phyloP scores from a whole-genome alignment of 2,113 vertebrate genomes.

The Neoarius graeffei region DNA sequence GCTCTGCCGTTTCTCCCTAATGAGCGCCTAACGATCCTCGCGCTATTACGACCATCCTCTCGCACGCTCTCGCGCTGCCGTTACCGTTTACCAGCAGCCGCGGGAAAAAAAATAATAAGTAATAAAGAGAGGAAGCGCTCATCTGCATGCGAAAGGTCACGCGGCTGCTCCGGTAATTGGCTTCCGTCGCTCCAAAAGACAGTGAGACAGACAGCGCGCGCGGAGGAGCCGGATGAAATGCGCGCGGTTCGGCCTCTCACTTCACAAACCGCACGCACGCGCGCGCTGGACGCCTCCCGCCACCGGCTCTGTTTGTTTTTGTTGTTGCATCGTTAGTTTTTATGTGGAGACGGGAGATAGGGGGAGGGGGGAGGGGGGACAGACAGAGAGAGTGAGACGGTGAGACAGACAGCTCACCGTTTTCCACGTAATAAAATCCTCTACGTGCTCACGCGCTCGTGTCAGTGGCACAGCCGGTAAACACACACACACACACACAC shows the following conservation, averaged over 20 bases:
- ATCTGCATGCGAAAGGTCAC: conserved; percentile 58
- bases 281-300: conserved; percentile 34
- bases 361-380: background rate
- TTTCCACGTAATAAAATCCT: conserved; percentile 1
- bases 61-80: conserved; percentile 42
- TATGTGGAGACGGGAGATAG: conserved; percentile 28
- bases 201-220: conserved; percentile 12
- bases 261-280: background rate
- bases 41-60: conserved; percentile 50
- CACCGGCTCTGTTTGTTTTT: conserved; percentile 44
- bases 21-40: conserved; percentile 53
- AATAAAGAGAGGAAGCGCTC: conserved; percentile 39
- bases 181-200: conserved; percentile 47
- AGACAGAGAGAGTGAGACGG: background rate
- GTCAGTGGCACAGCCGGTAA: conserved; percentile 13
- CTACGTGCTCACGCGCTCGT: conserved; percentile 15
- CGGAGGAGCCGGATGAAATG: conserved; percentile 10
- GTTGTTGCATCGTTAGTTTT: conserved; percentile 40
- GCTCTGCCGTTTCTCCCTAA: conserved; percentile 48
- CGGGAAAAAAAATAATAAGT: conserved; percentile 39
- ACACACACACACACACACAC: background rate
- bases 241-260: conserved; percentile 8
- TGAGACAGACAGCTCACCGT: background rate
- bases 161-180: conserved; percentile 55
- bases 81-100: conserved; percentile 49